phyloP scores from a whole-genome alignment of 2,888 invertebrate species.

The Myopa testacea region DNA sequence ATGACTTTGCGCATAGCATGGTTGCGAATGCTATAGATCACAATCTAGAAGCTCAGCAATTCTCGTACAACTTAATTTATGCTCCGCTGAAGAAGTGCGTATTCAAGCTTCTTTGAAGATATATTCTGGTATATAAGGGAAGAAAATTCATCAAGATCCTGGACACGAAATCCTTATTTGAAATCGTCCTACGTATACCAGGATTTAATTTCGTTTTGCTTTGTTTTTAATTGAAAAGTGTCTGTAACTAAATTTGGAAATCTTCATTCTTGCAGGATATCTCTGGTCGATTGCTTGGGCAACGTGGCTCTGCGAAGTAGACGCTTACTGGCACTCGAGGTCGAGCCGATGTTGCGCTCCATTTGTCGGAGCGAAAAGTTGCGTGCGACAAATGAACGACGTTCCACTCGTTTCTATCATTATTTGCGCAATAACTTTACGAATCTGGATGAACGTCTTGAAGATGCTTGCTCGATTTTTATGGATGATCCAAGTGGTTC shows the following conservation, averaged over 20 bases:
- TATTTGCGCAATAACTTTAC: slow-evolving; percentile 74
- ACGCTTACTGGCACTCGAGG: slow-evolving; percentile 74
- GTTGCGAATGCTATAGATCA: slow-evolving; percentile 60
- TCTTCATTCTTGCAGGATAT: slow-evolving; percentile 68
- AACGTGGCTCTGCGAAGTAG: slow-evolving; percentile 70
- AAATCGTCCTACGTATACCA: too few species aligned
- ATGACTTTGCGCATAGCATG: slow-evolving; percentile 61
- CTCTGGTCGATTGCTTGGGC: slow-evolving; percentile 69
- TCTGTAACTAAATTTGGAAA: neutral
- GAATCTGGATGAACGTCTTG: slow-evolving; percentile 70
- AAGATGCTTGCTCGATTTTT: slow-evolving; percentile 66
- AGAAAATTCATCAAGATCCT: too few species aligned
- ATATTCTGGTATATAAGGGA: too few species aligned
- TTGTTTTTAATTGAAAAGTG: too few species aligned
- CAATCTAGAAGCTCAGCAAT: slow-evolving; percentile 57
- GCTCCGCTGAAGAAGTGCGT: slow-evolving; percentile 57
- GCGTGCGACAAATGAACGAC: slow-evolving; percentile 72
- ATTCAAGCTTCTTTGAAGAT: neutral
- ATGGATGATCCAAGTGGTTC: slow-evolving; percentile 38
- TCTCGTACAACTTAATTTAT: slow-evolving; percentile 63
- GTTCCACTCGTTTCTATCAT: slow-evolving; percentile 82
- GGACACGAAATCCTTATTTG: too few species aligned
- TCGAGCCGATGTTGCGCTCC: slow-evolving; percentile 75
- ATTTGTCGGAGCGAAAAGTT: slow-evolving; percentile 78
- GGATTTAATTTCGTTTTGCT: too few species aligned